Evolutionary conservation across 35 echinoderm and acorn worm genomes (phyloP).

Genomic region (Ptychodera flava): DNA sequence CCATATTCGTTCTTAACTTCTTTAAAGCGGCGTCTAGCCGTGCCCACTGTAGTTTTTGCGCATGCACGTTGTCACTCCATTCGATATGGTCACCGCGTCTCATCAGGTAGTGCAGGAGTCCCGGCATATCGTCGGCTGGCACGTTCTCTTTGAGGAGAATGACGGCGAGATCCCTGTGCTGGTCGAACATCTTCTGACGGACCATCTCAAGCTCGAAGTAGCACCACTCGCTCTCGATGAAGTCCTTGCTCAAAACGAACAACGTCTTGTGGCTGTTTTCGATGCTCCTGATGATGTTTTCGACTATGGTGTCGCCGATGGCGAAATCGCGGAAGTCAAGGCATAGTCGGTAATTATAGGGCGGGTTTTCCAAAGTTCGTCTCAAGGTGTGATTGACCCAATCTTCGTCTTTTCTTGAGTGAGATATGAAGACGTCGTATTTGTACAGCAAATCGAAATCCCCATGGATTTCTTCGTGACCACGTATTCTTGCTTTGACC

Average conservation of each 20-base stretch:
- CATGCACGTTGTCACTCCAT: not conserved
- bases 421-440: too few species aligned
- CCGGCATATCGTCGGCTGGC: not conserved
- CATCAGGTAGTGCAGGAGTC: not conserved
- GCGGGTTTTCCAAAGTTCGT: not conserved
- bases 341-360: not conserved
- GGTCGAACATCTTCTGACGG: not conserved
- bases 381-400: not conserved
- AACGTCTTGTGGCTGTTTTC: not conserved
- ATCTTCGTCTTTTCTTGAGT: too few species aligned
- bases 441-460: too few species aligned
- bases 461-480: too few species aligned
- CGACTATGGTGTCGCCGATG: not conserved
- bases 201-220: slow-evolving; percentile 14
- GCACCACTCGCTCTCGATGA: slow-evolving; percentile 4
- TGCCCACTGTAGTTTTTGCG: too few species aligned
- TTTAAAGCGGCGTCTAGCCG: too few species aligned
- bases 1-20: too few species aligned
- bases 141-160: not conserved
- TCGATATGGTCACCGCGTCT: not conserved
- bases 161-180: not conserved
- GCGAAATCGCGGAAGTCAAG: slow-evolving; percentile 12
- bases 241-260: not conserved
- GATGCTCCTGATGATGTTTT: not conserved
- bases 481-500: too few species aligned